phyloP scores from a whole-genome alignment of 1,140 invertebrate species.

The Neotoxoptera formosana region DNA sequence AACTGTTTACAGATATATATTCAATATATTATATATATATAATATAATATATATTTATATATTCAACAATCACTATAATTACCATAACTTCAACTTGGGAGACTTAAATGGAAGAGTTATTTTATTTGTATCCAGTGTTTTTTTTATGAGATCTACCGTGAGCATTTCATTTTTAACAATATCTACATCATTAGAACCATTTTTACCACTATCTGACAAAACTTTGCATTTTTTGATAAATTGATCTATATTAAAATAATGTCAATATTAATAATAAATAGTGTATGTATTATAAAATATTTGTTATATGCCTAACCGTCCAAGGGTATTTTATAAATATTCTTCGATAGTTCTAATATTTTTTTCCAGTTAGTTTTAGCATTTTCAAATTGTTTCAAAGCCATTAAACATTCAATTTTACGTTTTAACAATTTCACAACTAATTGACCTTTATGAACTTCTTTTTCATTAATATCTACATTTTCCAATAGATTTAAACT shows the following conservation, averaged over 20 bases:
- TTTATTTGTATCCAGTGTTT: conserved; percentile 34
- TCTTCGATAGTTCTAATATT: conserved; percentile 7
- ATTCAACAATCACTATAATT: neutral
- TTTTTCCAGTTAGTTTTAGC: neutral
- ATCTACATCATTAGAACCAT: neutral
- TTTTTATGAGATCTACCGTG: conserved; percentile 52
- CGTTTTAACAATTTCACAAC: conserved; percentile 59
- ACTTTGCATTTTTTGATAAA: conserved; percentile 25
- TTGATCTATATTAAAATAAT: conserved; percentile 15
- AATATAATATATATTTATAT: neutral
- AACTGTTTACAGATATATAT: neutral
- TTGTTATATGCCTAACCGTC: neutral
- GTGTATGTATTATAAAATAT: neutral
- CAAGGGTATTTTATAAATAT: conserved; percentile 37
- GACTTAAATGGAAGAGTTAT: conserved; percentile 41
- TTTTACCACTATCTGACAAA: neutral
- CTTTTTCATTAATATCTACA: conserved; percentile 50
- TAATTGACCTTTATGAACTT: conserved; percentile 36
- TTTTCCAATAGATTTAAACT: conserved; percentile 22
- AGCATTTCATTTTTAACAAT: neutral
- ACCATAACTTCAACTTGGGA: conserved; percentile 56
- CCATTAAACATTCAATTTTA: conserved; percentile 59
- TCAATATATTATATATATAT: neutral
- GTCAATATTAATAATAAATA: neutral
- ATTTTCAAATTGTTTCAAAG: conserved; percentile 49